These are phyloP conservation scores for Drosophila bunnanda DNA, from an alignment of 2,888 invertebrate species.

Conservation along the genomic window DNA sequence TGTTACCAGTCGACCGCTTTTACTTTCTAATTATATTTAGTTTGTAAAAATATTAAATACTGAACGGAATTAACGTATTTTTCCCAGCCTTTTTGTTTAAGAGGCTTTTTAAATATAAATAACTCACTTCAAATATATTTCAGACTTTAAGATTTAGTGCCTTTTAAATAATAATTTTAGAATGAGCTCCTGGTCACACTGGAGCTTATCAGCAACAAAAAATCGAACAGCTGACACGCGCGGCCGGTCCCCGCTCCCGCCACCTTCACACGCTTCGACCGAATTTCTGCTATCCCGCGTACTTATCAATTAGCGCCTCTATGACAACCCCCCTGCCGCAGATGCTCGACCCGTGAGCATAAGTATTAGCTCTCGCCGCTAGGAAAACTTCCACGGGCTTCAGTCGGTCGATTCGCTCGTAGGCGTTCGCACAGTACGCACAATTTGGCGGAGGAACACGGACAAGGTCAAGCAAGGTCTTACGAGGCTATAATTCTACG, in stretches of 20 bases:
- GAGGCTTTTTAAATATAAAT: neutral
- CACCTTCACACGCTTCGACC: too few relatives aligned
- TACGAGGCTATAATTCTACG: conserved; percentile 27
- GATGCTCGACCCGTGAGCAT: conserved; percentile 23
- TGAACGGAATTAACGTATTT: neutral
- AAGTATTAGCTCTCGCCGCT: conserved; percentile 29
- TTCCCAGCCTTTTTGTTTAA: too few relatives aligned
- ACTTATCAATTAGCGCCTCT: conserved; percentile 52
- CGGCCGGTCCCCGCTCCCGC: neutral
- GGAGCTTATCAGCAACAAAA: conserved; percentile 29
- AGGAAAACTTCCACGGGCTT: conserved; percentile 32
- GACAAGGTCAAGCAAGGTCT: conserved; percentile 83
- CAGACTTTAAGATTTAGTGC: too few relatives aligned
- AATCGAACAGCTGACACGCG: conserved; percentile 38
- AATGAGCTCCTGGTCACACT: conserved; percentile 8
- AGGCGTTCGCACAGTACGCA: conserved; percentile 35
- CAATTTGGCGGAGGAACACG: conserved; percentile 7
- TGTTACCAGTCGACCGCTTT: neutral
- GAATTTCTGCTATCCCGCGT: neutral
- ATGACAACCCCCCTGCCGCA: conserved; percentile 14
- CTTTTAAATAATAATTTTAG: too few relatives aligned
- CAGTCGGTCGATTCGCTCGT: conserved; percentile 39
- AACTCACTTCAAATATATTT: neutral
- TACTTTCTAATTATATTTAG: neutral
- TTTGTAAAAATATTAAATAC: too few relatives aligned